phyloP scores from a whole-genome alignment of 1,140 invertebrate species.

The Caerostris darwini region DNA sequence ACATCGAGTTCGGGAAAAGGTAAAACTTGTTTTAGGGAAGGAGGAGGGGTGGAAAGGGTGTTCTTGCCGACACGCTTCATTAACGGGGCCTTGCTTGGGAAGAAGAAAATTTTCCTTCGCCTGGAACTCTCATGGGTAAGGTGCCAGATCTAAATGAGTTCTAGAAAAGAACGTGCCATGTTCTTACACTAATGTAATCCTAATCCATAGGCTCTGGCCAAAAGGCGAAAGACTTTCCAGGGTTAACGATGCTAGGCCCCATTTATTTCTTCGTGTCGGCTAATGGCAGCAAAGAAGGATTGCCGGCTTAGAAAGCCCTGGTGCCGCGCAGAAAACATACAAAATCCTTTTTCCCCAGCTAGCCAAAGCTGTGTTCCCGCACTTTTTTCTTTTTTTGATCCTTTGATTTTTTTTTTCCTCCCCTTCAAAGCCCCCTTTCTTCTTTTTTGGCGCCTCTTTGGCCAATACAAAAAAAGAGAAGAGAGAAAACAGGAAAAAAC shows the following conservation, averaged over 20 bases:
- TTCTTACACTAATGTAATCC: conserved; percentile 77
- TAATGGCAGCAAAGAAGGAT: conserved; percentile 74
- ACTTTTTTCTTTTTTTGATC: neutral
- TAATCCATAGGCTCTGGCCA: conserved; percentile 75
- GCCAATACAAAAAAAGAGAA: conserved; percentile 65
- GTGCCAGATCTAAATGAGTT: conserved; percentile 77
- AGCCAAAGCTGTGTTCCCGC: conserved; percentile 56
- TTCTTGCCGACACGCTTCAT: conserved; percentile 70
- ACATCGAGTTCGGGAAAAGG: conserved; percentile 59
- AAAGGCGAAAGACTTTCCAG: conserved; percentile 67
- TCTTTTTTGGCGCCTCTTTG: conserved; percentile 71
- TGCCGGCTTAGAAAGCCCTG: conserved; percentile 73
- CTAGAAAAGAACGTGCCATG: conserved; percentile 75
- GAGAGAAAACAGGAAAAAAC: conserved; percentile 43
- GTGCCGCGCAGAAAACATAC: conserved; percentile 75
- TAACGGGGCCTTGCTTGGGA: conserved; percentile 54
- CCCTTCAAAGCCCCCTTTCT: conserved; percentile 40
- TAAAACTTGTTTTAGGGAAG: conserved; percentile 66
- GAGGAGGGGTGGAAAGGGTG: neutral
- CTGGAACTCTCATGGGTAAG: conserved; percentile 44
- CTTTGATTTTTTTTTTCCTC: conserved; percentile 2
- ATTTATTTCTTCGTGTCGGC: conserved; percentile 73
- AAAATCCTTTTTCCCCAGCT: conserved; percentile 77
- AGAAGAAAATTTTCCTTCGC: conserved; percentile 72
- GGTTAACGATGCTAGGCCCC: conserved; percentile 74